Evolutionary conservation across 2,888 invertebrate species (phyloP).

Genomic region (Diarsia mendica): DNA sequence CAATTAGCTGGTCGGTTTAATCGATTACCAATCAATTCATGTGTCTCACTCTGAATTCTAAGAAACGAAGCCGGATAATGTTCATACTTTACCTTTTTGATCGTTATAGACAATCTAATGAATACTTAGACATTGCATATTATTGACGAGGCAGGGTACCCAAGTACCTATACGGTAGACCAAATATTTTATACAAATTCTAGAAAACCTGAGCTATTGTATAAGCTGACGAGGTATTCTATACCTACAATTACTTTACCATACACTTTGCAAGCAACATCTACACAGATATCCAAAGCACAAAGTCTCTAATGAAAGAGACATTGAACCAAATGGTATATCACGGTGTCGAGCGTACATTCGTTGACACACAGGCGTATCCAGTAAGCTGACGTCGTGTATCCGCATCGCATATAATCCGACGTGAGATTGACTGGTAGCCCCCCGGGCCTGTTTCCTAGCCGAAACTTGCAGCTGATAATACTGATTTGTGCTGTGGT

Average conservation of each 20-base stretch:
- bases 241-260: not conserved
- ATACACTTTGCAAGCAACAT: not conserved
- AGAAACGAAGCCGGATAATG: no score
- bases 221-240: not conserved
- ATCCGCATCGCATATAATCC: slow-evolving; percentile 46
- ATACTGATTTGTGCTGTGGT: slow-evolving; percentile 14
- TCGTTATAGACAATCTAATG: not conserved
- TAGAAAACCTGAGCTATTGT: not conserved
- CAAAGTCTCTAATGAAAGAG: slow-evolving; percentile 14
- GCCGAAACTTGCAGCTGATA: slow-evolving; percentile 18
- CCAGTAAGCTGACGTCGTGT: slow-evolving; percentile 27
- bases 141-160: not conserved
- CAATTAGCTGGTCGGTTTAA: not conserved
- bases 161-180: not conserved
- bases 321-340: slow-evolving; percentile 15
- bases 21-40: not conserved
- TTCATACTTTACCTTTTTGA: not conserved
- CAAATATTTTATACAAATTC: not conserved
- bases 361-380: slow-evolving; percentile 40
- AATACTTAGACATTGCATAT: not conserved
- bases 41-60: no score
- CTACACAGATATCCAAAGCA: not conserved
- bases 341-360: slow-evolving; percentile 25
- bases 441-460: slow-evolving; percentile 40
- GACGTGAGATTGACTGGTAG: slow-evolving; percentile 58